A percentile compares a stretch with the other conserved stretches of the same genome.
These are phyloP conservation scores for Sicus ferrugineus DNA, from an alignment of 2,888 invertebrate genomes.

Conservation along the genomic window DNA sequence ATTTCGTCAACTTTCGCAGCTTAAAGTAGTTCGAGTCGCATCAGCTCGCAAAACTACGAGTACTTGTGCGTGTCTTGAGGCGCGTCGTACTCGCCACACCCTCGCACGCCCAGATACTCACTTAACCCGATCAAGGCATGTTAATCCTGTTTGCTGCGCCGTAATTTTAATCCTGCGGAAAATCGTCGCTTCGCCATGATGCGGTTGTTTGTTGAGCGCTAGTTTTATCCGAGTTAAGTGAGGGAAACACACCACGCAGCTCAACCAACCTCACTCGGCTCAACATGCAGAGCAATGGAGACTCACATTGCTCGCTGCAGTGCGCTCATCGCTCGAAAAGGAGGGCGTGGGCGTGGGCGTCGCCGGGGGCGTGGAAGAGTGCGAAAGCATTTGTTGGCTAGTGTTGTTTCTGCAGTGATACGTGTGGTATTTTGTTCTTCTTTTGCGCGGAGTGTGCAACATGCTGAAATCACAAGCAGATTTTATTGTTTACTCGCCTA, in stretches of 20 bases:
- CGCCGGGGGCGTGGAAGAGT: neutral
- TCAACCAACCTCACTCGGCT: slow-evolving; percentile 47
- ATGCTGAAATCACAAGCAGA: slow-evolving; percentile 24
- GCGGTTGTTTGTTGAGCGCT: slow-evolving; percentile 32
- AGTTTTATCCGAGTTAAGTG: slow-evolving; percentile 28
- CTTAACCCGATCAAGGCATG: slow-evolving; percentile 22
- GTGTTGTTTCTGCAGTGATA: neutral
- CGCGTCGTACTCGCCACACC: neutral
- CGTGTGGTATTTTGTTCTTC: neutral
- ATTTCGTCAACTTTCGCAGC: slow-evolving; percentile 45
- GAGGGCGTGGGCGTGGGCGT: neutral
- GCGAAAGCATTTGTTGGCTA: neutral
- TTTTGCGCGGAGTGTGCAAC: neutral
- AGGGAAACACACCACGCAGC: slow-evolving; percentile 41
- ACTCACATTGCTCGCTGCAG: neutral
- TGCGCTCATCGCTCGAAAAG: neutral
- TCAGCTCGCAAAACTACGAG: slow-evolving; percentile 17
- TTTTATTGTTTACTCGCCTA: neutral
- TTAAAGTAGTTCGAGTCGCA: slow-evolving; percentile 7
- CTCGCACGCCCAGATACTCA: neutral
- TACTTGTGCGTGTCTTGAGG: slow-evolving; percentile 22
- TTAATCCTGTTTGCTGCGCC: slow-evolving; percentile 29
- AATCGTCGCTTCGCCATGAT: slow-evolving; percentile 40
- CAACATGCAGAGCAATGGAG: slow-evolving; percentile 44
- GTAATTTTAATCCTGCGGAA: slow-evolving; percentile 46